These are phyloP conservation scores for Dromaius novaehollandiae DNA, from an alignment of 2,113 vertebrate species.

Conservation along the genomic window DNA sequence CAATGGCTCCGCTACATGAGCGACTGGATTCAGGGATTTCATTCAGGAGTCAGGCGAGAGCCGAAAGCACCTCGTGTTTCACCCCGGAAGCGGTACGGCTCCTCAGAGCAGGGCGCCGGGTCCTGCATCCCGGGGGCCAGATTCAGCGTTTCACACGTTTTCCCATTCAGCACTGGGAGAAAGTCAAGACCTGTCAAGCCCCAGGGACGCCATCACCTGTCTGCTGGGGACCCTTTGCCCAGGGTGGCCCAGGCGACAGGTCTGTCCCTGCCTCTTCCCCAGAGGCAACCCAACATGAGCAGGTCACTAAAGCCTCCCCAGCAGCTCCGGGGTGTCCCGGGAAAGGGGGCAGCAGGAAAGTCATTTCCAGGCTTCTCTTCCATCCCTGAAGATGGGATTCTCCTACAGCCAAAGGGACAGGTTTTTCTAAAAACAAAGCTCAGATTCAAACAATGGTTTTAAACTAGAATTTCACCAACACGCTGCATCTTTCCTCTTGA, in stretches of 20 bases:
- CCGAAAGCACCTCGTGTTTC: background rate
- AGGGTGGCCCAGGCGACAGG: background rate
- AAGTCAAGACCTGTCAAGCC: background rate
- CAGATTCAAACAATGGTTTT: background rate
- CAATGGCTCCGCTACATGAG: rapidly evolving
- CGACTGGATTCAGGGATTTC: no score
- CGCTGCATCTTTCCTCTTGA: background rate
- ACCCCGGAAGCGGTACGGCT: background rate
- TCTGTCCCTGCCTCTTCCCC: background rate
- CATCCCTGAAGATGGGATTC: background rate
- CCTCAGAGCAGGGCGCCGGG: rapidly evolving
- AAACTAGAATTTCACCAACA: background rate
- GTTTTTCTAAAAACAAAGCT: background rate
- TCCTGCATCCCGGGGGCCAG: background rate
- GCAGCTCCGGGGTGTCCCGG: background rate
- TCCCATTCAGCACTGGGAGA: rapidly evolving
- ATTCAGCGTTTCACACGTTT: background rate
- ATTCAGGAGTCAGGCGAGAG: rapidly evolving
- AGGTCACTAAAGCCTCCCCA: background rate
- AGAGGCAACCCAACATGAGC: background rate
- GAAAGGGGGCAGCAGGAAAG: background rate
- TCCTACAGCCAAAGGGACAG: background rate
- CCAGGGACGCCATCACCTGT: no score
- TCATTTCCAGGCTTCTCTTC: background rate
- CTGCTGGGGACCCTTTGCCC: no score